phyloP scores from a whole-genome alignment of 2,888 invertebrate genomes.

The Lottia scabra region DNA sequence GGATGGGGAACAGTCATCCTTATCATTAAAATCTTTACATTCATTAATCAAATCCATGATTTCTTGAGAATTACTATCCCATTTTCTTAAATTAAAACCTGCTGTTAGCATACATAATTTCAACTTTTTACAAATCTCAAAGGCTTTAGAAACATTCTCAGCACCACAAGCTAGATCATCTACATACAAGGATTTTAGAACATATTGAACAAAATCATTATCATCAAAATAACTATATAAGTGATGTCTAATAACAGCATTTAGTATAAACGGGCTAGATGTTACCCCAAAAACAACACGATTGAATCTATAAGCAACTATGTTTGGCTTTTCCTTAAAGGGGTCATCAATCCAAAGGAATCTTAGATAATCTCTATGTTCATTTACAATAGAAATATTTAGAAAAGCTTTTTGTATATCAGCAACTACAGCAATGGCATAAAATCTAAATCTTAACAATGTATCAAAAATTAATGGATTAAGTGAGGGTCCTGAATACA shows the following conservation, averaged over 20 bases:
- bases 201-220: not conserved
- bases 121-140: not conserved
- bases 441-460: not conserved
- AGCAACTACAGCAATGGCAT: not conserved
- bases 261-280: not conserved
- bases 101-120: not conserved
- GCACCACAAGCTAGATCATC: not conserved
- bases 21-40: not conserved
- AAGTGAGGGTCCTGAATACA: not conserved
- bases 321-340: not conserved
- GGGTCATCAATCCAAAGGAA: not conserved
- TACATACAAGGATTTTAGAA: not conserved
- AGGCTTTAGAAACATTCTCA: not conserved
- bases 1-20: not conserved
- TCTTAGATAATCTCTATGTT: not conserved
- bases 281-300: not conserved
- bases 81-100: slow-evolving; percentile 1
- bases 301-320: slow-evolving; percentile 1
- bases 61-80: not conserved
- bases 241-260: not conserved
- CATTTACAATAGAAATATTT: not conserved
- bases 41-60: not conserved
- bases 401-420: too few species aligned
- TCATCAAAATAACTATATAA: not conserved
- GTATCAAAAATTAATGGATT: not conserved